Base-by-base conservation (phyloP, 1,140 invertebrate species). In the Nebria ingens region DNA sequence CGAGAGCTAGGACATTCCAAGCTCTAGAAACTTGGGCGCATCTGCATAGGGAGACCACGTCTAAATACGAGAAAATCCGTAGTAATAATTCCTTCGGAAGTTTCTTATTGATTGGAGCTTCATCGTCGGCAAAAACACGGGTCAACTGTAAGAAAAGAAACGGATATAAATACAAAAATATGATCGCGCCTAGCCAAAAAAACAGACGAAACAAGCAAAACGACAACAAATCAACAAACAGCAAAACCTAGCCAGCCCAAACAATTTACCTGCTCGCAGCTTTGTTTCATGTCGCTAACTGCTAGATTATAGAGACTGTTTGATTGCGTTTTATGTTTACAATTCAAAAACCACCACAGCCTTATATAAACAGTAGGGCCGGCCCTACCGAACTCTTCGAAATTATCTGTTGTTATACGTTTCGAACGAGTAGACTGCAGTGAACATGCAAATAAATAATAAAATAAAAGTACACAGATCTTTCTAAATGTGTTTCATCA, bases 1-100 rank as follows among this genome's bases (percentile, higher is more conserved):
- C 97, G 57, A 99, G 77, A 42, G 97, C 97, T 61, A 99, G 75
- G 49, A 95, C 80, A 74, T 99, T 98, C 97, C 97, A 99, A 71
- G 87, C 80, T 79, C 92, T 93, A 61, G 92, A 98, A 63, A 87
- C 85, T 82, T 98, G 96, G 61, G 96, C 96, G 83, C 95, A 99
- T 63, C 96, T 80, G 73, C 97, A 99, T 62, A 99, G 76, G 25
- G 95, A 93, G 15, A 97, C 90, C 23, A 99, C 93, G 76, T 99
- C 97, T 73, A 99, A 77, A 72, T 94, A 98, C 38, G 96, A 99
- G 73, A 99, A 91, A 69, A 99, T 97, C 71, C 92, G 82, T 63
- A 98, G 77, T 54, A 97, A 75, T 53, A 98, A 78, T 79, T 98
- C 95, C 71, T 95, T 95, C 61, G 94, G 94, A 69, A 98, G 79